Evolutionary conservation across 2,113 vertebrate species (phyloP).

Genomic region (Condylura cristata): DNA sequence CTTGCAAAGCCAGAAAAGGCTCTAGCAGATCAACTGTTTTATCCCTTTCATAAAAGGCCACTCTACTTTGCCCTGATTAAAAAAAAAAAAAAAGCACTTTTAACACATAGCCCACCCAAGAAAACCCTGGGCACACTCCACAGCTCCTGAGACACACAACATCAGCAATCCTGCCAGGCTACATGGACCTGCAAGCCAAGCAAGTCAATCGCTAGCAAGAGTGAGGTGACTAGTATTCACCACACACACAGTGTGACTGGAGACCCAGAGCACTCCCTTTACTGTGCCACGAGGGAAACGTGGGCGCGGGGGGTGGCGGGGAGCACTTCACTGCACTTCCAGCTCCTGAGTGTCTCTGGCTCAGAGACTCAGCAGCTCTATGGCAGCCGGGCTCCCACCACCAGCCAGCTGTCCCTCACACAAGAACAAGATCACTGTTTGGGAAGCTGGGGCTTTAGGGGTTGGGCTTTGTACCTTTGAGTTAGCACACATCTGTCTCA

Average conservation of each 20-base stretch:
- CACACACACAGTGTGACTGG: neutral
- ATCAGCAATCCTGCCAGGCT: neutral
- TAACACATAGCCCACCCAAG: slow-evolving; percentile 6
- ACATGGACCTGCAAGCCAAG: neutral
- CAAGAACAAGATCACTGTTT: neutral
- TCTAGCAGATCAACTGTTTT: slow-evolving; percentile 3
- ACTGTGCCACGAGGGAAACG: neutral
- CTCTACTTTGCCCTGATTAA: neutral
- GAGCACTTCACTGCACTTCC: neutral
- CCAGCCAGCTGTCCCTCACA: neutral
- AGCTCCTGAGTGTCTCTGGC: neutral
- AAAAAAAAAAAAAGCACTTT: slow-evolving; percentile 37
- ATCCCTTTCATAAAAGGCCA: slow-evolving; percentile 54
- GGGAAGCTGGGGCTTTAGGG: slow-evolving; percentile 3
- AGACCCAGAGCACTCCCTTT: neutral
- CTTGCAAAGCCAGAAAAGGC: slow-evolving; percentile 25
- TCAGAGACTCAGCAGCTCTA: neutral
- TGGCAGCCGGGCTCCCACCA: neutral
- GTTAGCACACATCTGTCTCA: neutral
- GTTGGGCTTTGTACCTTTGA: neutral
- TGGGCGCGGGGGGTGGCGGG: too few relatives aligned
- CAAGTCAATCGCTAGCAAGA: neutral
- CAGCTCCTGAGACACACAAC: neutral
- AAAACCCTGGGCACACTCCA: neutral
- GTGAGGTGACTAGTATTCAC: neutral